A percentile compares a stretch with the other conserved stretches of the same genome.
Evolutionary conservation across 2,888 invertebrate genomes (phyloP).

Genomic region (Cerastis leucographa): DNA sequence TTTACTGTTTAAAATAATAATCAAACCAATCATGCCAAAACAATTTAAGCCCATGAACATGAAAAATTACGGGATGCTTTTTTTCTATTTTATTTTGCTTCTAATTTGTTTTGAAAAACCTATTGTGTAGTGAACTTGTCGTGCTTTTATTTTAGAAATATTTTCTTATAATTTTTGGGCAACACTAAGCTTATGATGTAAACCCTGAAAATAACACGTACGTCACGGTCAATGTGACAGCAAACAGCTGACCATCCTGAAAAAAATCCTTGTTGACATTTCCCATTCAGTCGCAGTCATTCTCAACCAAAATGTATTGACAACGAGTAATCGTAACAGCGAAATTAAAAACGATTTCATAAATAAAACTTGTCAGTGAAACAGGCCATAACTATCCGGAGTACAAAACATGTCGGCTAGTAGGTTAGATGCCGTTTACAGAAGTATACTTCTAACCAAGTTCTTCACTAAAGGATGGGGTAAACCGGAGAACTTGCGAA

Average conservation of each 20-base stretch:
- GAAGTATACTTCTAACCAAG: slow-evolving; percentile 96
- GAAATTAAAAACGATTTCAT: slow-evolving; percentile 60
- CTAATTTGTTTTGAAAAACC: not conserved
- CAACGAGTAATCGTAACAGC: slow-evolving; percentile 64
- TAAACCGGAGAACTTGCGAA: slow-evolving; percentile 96
- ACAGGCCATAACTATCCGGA: slow-evolving; percentile 63
- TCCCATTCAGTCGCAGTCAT: slow-evolving; percentile 59
- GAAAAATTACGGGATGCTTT: not conserved
- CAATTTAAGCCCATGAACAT: too few relatives aligned
- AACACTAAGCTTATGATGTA: not conserved
- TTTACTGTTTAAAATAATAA: slow-evolving; percentile 2
- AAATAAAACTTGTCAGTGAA: slow-evolving; percentile 61
- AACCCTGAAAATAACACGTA: not conserved
- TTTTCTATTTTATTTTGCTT: not conserved
- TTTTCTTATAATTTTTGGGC: not conserved
- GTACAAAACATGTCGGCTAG: slow-evolving; percentile 90
- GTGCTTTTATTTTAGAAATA: not conserved
- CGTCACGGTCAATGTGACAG: slow-evolving; percentile 50
- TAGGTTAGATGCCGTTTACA: slow-evolving; percentile 94
- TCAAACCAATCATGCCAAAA: not conserved
- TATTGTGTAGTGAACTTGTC: too few relatives aligned
- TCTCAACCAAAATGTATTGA: slow-evolving; percentile 78
- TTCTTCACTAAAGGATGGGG: slow-evolving; percentile 99
- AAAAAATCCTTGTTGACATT: slow-evolving; percentile 67
- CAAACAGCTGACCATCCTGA: slow-evolving; percentile 70